phyloP scores from a whole-genome alignment of 2,113 vertebrate species.

The Isichthys henryi region DNA sequence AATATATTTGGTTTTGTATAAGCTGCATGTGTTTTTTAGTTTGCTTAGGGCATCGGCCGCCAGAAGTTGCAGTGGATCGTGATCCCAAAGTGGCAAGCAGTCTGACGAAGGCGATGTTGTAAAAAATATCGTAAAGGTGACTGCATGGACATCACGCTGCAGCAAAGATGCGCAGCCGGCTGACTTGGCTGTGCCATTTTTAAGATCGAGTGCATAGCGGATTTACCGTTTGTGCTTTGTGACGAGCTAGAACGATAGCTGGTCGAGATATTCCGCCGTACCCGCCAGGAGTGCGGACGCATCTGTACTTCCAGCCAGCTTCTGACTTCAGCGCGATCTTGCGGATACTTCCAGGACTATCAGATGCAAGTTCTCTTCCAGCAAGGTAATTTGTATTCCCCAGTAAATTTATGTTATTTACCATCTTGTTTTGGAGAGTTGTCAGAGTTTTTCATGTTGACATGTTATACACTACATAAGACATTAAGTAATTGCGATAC shows the following conservation, averaged over 20 bases:
- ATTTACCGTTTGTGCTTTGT: background rate
- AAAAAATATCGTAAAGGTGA: background rate
- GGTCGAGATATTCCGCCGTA: background rate
- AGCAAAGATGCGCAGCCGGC: background rate
- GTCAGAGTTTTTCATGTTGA: background rate
- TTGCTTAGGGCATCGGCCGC: background rate
- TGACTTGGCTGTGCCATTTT: background rate
- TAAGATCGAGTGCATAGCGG: background rate
- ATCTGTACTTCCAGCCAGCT: background rate
- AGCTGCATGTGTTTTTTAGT: background rate
- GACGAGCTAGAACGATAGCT: background rate
- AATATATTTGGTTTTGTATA: background rate
- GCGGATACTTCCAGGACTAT: background rate
- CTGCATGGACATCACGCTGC: background rate
- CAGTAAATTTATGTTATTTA: background rate
- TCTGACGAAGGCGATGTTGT: background rate
- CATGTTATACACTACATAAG: background rate
- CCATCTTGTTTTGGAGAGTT: background rate
- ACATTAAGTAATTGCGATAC: background rate
- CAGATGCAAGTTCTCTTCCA: background rate
- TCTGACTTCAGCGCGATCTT: background rate
- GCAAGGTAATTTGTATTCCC: background rate
- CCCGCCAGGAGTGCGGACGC: background rate
- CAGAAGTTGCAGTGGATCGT: background rate
- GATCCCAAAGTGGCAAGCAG: background rate